Evolutionary conservation across 2,888 invertebrate species (phyloP), one percentile per base, ranked within the genome.

Genomic region (Linyphia triangularis): DNA sequence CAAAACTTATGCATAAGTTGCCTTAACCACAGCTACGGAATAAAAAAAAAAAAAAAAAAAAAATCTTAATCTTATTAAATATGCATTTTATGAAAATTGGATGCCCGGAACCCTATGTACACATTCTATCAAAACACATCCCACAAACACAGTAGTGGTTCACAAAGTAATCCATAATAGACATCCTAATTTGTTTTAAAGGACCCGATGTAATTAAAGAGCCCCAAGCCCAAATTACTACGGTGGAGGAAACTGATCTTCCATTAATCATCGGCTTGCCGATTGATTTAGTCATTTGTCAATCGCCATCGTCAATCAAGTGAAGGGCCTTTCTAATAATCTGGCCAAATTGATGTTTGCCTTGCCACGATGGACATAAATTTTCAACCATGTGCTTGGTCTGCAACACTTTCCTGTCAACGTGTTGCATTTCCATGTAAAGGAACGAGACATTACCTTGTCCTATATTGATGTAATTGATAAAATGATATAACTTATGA

Each of bases 211-310:
- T n/a, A n/a, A 51, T 51, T 51, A 51, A 16, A 1, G n/a, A 3
- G n/a, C 16, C 51, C n/a, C 51, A 51, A 51, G n/a, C 51, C 51
- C n/a, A n/a, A 51, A 51, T 51, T 51, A 51, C 51, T n/a, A 13
- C 33, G n/a, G 51, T 13, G 13, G 51, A n/a, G 16, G 51, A 51
- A 51, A 51, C 51, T 16, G 13, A n/a, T 16, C 0, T n/a, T 5
- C 13, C 51, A 51, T 51, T n/a, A 51, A 51, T 51, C 51, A 51
- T 51, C n/a, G 16, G 16, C 1, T 51, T 51, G 16, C 16, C 51
- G 51, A 51, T 51, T 51, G 67, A 33, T 19, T 19, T 19, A 33
- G 33, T 33, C 24, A 67, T 67, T 67, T 67, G 67, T 67, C 67
- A 67, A 19, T 33, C n/a, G 19, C 7, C 16, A 33, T 67, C 67